phyloP scores from a whole-genome alignment of 2,113 vertebrate genomes.

The Tiliqua scincoides region DNA sequence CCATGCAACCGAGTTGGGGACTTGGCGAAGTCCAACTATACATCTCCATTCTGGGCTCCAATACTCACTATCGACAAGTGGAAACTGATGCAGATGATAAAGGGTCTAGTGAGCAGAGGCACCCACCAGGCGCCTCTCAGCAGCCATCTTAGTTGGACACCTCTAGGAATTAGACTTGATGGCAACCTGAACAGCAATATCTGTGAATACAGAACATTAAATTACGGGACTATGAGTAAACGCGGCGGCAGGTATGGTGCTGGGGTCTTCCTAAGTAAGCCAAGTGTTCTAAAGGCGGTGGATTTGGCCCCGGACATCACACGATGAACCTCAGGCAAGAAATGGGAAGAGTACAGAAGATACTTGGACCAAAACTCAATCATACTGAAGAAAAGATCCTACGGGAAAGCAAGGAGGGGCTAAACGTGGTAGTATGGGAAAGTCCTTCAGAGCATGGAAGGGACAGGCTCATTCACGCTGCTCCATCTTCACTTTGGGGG shows the following conservation, averaged over 20 bases:
- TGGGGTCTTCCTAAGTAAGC: conserved; percentile 67
- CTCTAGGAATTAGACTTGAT: conserved; percentile 67
- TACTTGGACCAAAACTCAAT: conserved; percentile 75
- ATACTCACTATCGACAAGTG: conserved; percentile 34
- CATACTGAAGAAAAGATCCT: conserved; percentile 76
- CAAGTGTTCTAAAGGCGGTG: conserved; percentile 47
- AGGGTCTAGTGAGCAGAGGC: conserved; percentile 45
- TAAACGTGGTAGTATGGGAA: conserved; percentile 23
- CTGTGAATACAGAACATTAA: conserved; percentile 78
- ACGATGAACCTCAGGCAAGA: conserved; percentile 71
- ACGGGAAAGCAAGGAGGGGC: conserved; percentile 73
- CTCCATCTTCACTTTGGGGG: conserved; percentile 99
- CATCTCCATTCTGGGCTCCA: not conserved
- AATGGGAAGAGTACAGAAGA: conserved; percentile 78
- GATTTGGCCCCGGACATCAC: conserved; percentile 57
- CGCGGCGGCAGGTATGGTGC: conserved; percentile 46
- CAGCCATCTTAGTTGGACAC: conserved; percentile 61
- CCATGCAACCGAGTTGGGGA: conserved; percentile 13
- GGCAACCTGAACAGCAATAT: conserved; percentile 68
- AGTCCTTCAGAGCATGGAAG: conserved; percentile 47
- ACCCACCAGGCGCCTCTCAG: conserved; percentile 50
- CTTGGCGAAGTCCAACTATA: conserved; percentile 22
- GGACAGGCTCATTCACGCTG: conserved; percentile 82
- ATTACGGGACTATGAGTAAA: conserved; percentile 72
- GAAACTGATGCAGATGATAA: conserved; percentile 29